These are phyloP conservation scores for Sarcophaga rosellei DNA, from an alignment of 2,888 invertebrate genomes.

Conservation along the genomic window DNA sequence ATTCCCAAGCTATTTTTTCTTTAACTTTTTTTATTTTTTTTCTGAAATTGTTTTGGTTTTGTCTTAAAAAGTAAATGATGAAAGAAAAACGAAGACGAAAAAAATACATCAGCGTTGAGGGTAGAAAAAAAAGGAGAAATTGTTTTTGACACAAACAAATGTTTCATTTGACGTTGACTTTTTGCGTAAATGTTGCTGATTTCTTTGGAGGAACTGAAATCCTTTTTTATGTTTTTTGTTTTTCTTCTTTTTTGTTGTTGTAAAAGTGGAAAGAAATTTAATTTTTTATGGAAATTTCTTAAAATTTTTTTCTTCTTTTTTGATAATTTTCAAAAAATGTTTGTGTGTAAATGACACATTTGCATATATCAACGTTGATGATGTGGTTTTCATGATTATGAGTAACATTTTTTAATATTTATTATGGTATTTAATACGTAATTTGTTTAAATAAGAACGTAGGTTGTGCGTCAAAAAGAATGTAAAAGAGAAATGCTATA, in stretches of 20 bases:
- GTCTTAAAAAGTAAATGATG: background rate
- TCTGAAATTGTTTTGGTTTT: conserved; percentile 30
- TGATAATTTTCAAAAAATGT: background rate
- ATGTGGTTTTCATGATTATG: background rate
- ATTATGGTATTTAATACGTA: too few species aligned
- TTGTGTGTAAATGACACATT: conserved; percentile 46
- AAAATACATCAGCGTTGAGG: too few species aligned
- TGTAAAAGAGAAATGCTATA: too few species aligned
- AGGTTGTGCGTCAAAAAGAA: too few species aligned
- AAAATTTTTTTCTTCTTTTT: background rate
- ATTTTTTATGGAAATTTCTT: background rate
- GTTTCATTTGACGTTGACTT: conserved; percentile 2
- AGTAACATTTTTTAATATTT: too few species aligned
- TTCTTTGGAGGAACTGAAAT: background rate
- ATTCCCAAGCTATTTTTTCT: background rate
- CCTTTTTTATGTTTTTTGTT: too few species aligned
- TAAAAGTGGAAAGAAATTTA: background rate
- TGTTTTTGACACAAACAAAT: conserved; percentile 53
- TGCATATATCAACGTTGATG: conserved; percentile 19
- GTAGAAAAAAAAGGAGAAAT: conserved; percentile 4
- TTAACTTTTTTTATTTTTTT: background rate
- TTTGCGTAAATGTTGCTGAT: background rate
- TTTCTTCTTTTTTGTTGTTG: background rate
- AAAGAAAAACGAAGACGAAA: background rate
- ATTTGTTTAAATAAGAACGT: too few species aligned